phyloP scores from a whole-genome alignment of 2,113 vertebrate genomes.

The Glaucomys volans region DNA sequence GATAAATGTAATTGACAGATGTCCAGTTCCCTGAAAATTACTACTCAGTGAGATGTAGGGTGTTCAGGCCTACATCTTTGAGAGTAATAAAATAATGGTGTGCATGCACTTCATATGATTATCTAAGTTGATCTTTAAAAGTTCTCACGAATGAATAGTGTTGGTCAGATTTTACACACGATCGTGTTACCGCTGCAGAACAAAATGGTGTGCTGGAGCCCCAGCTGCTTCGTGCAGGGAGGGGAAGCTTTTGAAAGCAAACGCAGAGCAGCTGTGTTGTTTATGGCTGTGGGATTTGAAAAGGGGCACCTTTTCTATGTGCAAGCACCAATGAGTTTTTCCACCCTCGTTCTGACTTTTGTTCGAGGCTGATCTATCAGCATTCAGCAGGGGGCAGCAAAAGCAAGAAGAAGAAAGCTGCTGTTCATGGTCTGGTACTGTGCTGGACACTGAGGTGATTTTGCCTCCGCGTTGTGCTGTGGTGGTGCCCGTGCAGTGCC shows the following conservation, averaged over 20 bases:
- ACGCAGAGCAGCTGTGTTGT: background rate
- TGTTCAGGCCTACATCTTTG: background rate
- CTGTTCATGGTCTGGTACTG: rapidly evolving
- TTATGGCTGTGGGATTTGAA: background rate
- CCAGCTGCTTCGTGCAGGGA: background rate
- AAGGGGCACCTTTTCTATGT: background rate
- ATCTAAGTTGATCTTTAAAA: background rate
- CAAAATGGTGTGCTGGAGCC: background rate
- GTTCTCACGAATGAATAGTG: background rate
- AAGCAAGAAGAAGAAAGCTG: conserved; percentile 36
- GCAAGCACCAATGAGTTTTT: background rate
- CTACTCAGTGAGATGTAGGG: background rate
- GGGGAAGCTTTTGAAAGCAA: background rate
- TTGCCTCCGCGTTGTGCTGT: rapidly evolving
- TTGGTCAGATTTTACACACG: background rate
- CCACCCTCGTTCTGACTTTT: background rate
- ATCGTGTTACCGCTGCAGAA: background rate
- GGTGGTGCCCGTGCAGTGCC: too few species aligned
- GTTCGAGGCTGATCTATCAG: background rate
- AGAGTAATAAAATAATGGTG: background rate
- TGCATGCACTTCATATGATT: background rate
- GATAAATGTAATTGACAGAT: background rate
- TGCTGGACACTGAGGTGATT: rapidly evolving
- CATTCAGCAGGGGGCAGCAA: conserved; percentile 77
- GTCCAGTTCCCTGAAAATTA: background rate